Conservation (phyloP, 1,140 invertebrate species). For the Tenebrio molitor region DNA sequence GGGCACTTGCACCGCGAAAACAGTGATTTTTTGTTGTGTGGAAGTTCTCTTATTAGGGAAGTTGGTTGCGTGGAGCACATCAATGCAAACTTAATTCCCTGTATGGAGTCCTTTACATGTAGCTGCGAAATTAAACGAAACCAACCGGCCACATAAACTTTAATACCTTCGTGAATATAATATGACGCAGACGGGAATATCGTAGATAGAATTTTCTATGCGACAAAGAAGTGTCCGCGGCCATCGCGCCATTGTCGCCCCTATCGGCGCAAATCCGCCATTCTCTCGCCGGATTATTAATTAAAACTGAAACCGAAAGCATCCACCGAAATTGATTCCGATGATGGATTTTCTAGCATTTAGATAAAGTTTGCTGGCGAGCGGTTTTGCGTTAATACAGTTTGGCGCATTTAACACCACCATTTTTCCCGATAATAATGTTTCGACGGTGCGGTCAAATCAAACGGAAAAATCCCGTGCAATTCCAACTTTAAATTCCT, state of each 20-base stretch:
- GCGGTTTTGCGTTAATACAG: conserved; percentile 22
- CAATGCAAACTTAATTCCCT: neutral
- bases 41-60: neutral
- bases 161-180: conserved; percentile 39
- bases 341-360: conserved; percentile 26
- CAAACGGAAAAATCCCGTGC: conserved; percentile 13
- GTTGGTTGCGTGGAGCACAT: neutral
- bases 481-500: conserved; percentile 43
- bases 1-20: too few species aligned
- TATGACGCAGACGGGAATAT: conserved; percentile 20
- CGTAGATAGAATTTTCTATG: conserved; percentile 44
- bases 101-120: neutral
- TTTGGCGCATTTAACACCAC: conserved; percentile 12
- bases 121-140: conserved; percentile 32
- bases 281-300: conserved; percentile 8
- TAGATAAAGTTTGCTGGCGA: neutral
- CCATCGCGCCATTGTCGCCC: conserved; percentile 10
- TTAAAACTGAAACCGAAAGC: conserved; percentile 18
- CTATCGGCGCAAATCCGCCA: conserved; percentile 3
- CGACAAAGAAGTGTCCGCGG: neutral
- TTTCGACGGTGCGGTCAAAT: neutral
- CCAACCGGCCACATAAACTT: conserved; percentile 25
- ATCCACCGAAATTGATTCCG: conserved; percentile 12
- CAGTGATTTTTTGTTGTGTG: too few species aligned
- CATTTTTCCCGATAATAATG: too few species aligned